A percentile compares a stretch with the other conserved stretches of the same genome.
phyloP scores from a whole-genome alignment of 2,113 vertebrate species.

The Nibea albiflora region DNA sequence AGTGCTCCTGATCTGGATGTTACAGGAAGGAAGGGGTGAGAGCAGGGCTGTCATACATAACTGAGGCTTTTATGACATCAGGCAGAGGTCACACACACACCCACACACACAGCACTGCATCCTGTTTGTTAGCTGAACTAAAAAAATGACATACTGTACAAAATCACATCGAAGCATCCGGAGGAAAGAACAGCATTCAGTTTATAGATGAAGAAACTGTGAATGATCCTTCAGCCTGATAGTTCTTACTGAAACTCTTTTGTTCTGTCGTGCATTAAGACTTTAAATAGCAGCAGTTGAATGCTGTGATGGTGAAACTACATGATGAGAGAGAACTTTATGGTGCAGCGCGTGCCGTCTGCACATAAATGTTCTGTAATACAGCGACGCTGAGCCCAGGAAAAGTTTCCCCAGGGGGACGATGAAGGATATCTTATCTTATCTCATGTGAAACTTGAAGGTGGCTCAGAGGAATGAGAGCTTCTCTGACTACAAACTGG shows the following conservation, averaged over 20 bases:
- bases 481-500: not conserved
- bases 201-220: not conserved
- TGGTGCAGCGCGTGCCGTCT: not conserved
- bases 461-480: not conserved
- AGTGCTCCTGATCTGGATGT: not conserved
- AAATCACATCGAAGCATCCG: not conserved
- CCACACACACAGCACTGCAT: not conserved
- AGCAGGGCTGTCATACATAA: not conserved
- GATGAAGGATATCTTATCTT: not conserved
- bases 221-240: not conserved
- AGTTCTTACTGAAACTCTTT: not conserved
- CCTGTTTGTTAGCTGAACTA: too few species aligned
- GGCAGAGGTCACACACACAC: not conserved
- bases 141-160: not conserved
- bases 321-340: not conserved
- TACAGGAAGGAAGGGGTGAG: not conserved
- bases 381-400: not conserved
- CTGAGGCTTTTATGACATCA: not conserved
- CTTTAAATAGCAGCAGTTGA: not conserved
- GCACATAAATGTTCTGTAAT: not conserved
- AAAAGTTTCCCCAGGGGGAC: not conserved
- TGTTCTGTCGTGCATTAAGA: not conserved
- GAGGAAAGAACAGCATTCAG: not conserved
- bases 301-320: not conserved
- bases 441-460: not conserved